Percentiles rank a stretch among this genome's conserved stretches.
Conservation (phyloP, 2,113 vertebrate species). For the Noturus placidus region DNA sequence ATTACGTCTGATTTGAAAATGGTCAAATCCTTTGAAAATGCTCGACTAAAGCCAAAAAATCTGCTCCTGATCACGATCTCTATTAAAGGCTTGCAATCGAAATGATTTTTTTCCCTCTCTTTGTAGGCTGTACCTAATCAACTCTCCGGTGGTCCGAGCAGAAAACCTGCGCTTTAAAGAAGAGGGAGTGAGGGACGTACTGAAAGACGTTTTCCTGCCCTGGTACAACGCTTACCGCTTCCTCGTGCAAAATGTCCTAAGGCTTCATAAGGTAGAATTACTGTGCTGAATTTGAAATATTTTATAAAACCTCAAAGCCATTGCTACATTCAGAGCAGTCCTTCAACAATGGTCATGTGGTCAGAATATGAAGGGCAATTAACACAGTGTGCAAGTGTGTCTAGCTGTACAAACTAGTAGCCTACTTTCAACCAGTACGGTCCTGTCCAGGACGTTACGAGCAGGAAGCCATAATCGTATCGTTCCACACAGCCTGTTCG, state of each 20-base stretch:
- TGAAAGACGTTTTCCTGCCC: conserved; percentile 97
- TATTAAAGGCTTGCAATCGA: background rate
- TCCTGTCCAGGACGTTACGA: background rate
- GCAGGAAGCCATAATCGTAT: background rate
- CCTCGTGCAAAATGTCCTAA: conserved; percentile 88
- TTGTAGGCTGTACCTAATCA: conserved; percentile 91
- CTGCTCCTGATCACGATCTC: background rate
- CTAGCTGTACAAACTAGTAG: background rate
- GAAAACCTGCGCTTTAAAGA: conserved; percentile 98
- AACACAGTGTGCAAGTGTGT: background rate
- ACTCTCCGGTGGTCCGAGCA: conserved; percentile 94
- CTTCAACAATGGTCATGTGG: background rate
- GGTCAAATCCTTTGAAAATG: background rate
- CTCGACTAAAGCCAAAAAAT: background rate
- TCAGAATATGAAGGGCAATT: background rate
- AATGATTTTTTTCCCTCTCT: background rate
- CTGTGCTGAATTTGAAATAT: background rate
- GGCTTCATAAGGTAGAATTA: conserved; percentile 83
- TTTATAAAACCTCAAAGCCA: background rate
- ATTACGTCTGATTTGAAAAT: background rate
- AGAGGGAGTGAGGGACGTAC: conserved; percentile 90
- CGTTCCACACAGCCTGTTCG: background rate
- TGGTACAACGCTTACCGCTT: conserved; percentile 99
- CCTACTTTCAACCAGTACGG: background rate
- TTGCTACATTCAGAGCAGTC: background rate